Evolutionary conservation across 2,797 vertebrate genomes (phyloP).

Genomic region (Mormyrus hasselquistii): DNA sequence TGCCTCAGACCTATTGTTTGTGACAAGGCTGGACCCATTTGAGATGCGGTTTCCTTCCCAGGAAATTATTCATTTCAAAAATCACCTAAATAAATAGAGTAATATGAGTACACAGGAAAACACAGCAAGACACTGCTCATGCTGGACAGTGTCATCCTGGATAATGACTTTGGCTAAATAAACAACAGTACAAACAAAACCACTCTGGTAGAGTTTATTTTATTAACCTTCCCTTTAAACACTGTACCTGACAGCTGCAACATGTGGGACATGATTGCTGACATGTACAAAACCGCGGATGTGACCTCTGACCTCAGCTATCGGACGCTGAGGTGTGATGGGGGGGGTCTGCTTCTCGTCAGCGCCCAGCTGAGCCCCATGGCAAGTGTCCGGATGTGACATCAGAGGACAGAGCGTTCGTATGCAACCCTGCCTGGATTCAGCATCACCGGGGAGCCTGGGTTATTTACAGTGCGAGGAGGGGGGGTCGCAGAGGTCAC

Average conservation of each 20-base stretch:
- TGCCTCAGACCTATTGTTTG: background rate
- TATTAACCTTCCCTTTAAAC: background rate
- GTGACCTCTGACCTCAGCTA: constrained; percentile 19
- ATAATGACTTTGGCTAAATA: background rate
- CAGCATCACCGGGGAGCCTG: background rate
- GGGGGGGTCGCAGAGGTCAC: background rate
- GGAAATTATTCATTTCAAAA: background rate
- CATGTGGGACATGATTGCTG: background rate
- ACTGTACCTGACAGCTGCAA: background rate
- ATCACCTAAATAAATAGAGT: background rate
- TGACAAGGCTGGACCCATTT: background rate
- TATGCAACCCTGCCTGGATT: background rate
- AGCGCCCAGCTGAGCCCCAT: constrained; percentile 22
- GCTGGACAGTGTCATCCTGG: background rate
- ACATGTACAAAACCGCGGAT: background rate
- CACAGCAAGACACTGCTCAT: background rate
- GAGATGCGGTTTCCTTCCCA: background rate
- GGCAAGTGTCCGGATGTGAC: constrained; percentile 8
- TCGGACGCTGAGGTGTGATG: constrained; percentile 24
- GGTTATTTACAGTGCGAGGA: background rate
- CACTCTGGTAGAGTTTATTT: background rate
- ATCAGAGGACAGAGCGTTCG: background rate
- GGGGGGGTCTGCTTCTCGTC: constrained; percentile 25
- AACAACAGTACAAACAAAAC: background rate
- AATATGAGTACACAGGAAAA: background rate